A percentile compares a stretch with the other conserved stretches of the same genome.
Conservation (phyloP, 2,113 vertebrate species). For the Silurus asotus region DNA sequence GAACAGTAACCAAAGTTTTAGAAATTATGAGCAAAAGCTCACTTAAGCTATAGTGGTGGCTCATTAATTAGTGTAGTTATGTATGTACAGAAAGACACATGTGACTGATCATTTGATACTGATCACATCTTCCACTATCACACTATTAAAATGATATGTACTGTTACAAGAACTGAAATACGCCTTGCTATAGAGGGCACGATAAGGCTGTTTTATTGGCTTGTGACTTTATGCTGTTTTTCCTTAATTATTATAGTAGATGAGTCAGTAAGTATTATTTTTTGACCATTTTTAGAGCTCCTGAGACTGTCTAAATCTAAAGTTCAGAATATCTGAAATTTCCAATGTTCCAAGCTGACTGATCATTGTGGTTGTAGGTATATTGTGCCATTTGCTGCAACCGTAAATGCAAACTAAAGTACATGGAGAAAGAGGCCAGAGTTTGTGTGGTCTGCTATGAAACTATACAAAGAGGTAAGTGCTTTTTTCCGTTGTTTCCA, state of each 20-base stretch:
- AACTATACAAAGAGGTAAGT: slow-evolving; percentile 87
- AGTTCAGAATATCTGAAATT: slow-evolving; percentile 1
- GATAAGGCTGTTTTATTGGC: neutral
- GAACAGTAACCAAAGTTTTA: neutral
- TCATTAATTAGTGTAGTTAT: neutral
- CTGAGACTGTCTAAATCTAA: slow-evolving; percentile 45
- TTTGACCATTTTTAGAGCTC: slow-evolving; percentile 49
- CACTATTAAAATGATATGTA: neutral
- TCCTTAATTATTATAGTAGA: neutral
- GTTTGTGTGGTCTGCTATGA: slow-evolving; percentile 89
- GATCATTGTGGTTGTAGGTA: slow-evolving; percentile 74
- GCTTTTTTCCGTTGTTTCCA: neutral
- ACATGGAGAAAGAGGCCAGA: slow-evolving; percentile 93
- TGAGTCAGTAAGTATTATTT: slow-evolving; percentile 63
- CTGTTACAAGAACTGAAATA: neutral
- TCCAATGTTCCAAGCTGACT: neutral
- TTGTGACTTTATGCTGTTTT: neutral
- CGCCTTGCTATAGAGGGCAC: neutral
- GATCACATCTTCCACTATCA: neutral
- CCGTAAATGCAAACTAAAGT: slow-evolving; percentile 88
- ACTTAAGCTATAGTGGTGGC: neutral
- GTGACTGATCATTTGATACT: neutral
- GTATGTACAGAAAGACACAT: neutral
- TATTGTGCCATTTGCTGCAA: slow-evolving; percentile 92
- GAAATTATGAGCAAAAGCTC: neutral